These are phyloP conservation scores for Drosophila nikananu DNA, from an alignment of 1,140 invertebrate genomes.

Conservation along the genomic window DNA sequence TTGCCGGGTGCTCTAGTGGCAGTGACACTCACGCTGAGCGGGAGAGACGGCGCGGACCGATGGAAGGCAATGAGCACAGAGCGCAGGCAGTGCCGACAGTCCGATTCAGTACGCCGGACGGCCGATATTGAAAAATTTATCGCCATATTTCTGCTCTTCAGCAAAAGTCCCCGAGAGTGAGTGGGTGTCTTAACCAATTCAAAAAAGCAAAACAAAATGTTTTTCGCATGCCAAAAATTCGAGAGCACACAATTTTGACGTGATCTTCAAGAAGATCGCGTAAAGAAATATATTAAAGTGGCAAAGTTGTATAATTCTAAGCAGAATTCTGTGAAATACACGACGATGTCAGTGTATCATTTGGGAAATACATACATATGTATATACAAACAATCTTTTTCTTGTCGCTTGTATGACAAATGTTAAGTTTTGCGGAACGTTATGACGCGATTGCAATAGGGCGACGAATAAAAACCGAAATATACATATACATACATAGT, in stretches of 20 bases:
- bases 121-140: constrained; percentile 66
- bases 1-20: constrained; percentile 65
- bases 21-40: constrained; percentile 71
- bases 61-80: constrained; percentile 28
- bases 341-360: constrained; percentile 11
- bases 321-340: constrained; percentile 56
- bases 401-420: constrained; percentile 57
- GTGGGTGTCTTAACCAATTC: constrained; percentile 54
- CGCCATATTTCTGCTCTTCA: constrained; percentile 28
- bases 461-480: constrained; percentile 29
- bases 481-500: constrained; percentile 41
- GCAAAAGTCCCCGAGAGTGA: constrained; percentile 20
- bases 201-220: constrained; percentile 42
- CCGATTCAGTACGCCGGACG: constrained; percentile 57
- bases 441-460: constrained; percentile 57
- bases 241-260: constrained; percentile 60
- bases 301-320: constrained; percentile 56
- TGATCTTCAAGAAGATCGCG: constrained; percentile 64
- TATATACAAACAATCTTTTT: constrained; percentile 35
- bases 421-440: constrained; percentile 45
- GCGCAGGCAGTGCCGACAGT: constrained; percentile 39
- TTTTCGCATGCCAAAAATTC: constrained; percentile 57
- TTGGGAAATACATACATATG: constrained; percentile 19
- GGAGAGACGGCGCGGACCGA: constrained; percentile 20
- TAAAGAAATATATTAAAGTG: constrained; percentile 45